Percentiles rank a stretch among this genome's conserved stretches.
Evolutionary conservation across 1,140 invertebrate genomes (phyloP).

Genomic region (Listronotus oregonensis): DNA sequence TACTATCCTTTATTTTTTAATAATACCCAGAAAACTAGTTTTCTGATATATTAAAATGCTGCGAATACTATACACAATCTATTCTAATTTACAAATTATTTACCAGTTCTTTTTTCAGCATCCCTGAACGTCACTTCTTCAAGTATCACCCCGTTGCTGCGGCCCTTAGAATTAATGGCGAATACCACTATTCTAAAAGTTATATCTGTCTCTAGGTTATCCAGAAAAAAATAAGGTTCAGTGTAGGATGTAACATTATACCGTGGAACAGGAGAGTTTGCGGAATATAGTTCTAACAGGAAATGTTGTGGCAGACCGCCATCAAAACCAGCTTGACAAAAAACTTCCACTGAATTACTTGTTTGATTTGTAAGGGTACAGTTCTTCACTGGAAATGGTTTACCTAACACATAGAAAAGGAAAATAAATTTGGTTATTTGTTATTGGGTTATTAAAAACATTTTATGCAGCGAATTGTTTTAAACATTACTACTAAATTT

Average conservation of each 20-base stretch:
- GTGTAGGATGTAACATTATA: conserved; percentile 69
- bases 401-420: conserved; percentile 59
- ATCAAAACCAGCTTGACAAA: conserved; percentile 78
- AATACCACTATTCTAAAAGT: conserved; percentile 75
- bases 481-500: too few relatives aligned
- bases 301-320: conserved; percentile 84
- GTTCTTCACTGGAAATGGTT: conserved; percentile 75
- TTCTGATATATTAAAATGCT: too few relatives aligned
- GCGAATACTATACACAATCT: too few relatives aligned
- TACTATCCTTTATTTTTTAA: too few relatives aligned
- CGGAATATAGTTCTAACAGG: conserved; percentile 75
- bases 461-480: too few relatives aligned
- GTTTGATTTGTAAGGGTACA: conserved; percentile 77
- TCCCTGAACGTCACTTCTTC: conserved; percentile 77
- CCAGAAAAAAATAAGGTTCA: conserved; percentile 71
- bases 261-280: conserved; percentile 60
- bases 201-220: conserved; percentile 74
- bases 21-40: too few relatives aligned
- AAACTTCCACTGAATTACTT: conserved; percentile 73
- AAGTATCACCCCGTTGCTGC: conserved; percentile 70
- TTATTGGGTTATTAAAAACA: too few relatives aligned
- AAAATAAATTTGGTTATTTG: too few relatives aligned
- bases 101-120: conserved; percentile 81
- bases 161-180: conserved; percentile 79
- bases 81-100: conserved; percentile 47